Base-by-base conservation (phyloP, 92 coral and sea anemone genomes). In the Actinostola sp. region DNA sequence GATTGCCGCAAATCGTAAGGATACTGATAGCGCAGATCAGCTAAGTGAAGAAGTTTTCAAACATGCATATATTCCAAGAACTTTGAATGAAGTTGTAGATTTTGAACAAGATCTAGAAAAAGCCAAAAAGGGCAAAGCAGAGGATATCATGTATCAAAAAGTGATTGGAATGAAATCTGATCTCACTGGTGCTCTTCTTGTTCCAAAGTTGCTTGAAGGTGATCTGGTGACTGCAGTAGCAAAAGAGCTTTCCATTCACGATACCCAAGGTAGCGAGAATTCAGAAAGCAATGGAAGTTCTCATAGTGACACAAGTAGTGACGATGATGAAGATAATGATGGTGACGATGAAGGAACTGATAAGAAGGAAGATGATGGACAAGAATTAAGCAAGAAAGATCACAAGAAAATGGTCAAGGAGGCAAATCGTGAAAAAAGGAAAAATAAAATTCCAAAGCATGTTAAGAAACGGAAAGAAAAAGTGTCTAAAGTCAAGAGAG, bases 11-110 rank as follows among this genome's bases (percentile, higher is more conserved):
- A 81, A 75, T 54, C 92, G 99, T 4, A 76, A 68, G 1, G 73
- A 80, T 15, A 21, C 36, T 16, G 75, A 71, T 36, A 80, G 73
- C 35, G 42, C 66, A 27, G 82, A 92, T 15, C 75, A 72, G 39
- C 91, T 95, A 20, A 67, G 89, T 65, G 97, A 92, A 43, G 99
- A 89, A 72, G 99, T 95, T 23, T 95, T 95, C 65, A 95, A 95
- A 79, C 79, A 87, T 52, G 92, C 92, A 2, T 95, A 79, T 74
- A 95, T 95, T 15, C 99, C 99, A 38, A 75, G 99, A 44, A 95
- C 99, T 16, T 86, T 95, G 45, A 91, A 95, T 56, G 89, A 89
- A 63, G 99, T 95, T 20, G 72, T 86, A 24, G 96, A 95, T 66
- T 86, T 95, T 67, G 99, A 95, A 68, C 61, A 74, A 67, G 99